phyloP scores from a whole-genome alignment of 2,888 invertebrate species.

The Drosophila tripunctata region DNA sequence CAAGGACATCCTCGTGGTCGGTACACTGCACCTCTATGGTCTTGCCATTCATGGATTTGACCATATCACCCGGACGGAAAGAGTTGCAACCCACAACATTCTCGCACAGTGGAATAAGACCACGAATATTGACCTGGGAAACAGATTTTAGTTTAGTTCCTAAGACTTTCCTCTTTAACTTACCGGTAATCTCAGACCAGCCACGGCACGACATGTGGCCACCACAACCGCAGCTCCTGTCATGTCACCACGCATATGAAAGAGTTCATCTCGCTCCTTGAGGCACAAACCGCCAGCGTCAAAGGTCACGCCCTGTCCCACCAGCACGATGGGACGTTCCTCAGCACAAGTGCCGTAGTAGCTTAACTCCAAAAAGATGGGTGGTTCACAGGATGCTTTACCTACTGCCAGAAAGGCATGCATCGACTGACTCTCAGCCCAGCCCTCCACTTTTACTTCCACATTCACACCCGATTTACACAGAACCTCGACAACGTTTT shows the following conservation, averaged over 20 bases:
- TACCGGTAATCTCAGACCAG: conserved; percentile 87
- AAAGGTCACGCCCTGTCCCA: conserved; percentile 89
- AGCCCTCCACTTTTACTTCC: conserved; percentile 85
- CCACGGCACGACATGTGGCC: conserved; percentile 89
- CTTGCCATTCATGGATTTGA: conserved; percentile 90
- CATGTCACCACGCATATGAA: conserved; percentile 92
- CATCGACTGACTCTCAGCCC: conserved; percentile 92
- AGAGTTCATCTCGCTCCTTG: conserved; percentile 83
- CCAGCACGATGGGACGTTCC: conserved; percentile 89
- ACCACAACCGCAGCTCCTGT: conserved; percentile 92
- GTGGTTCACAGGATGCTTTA: conserved; percentile 90
- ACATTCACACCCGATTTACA: conserved; percentile 82
- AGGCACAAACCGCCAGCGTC: conserved; percentile 91
- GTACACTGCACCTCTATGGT: conserved; percentile 88
- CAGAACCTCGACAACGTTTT: conserved; percentile 85
- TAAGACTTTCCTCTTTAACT: not conserved
- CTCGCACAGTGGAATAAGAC: conserved; percentile 90
- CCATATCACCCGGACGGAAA: conserved; percentile 92
- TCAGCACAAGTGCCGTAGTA: conserved; percentile 88
- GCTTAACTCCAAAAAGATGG: conserved; percentile 90
- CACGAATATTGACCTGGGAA: conserved; percentile 87
- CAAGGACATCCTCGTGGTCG: conserved; percentile 91
- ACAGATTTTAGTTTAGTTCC: not conserved
- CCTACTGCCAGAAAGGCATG: conserved; percentile 91
- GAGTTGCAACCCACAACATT: conserved; percentile 91